These are phyloP conservation scores for Discoglossus pictus DNA, from an alignment of 2,797 vertebrate genomes.

Conservation along the genomic window DNA sequence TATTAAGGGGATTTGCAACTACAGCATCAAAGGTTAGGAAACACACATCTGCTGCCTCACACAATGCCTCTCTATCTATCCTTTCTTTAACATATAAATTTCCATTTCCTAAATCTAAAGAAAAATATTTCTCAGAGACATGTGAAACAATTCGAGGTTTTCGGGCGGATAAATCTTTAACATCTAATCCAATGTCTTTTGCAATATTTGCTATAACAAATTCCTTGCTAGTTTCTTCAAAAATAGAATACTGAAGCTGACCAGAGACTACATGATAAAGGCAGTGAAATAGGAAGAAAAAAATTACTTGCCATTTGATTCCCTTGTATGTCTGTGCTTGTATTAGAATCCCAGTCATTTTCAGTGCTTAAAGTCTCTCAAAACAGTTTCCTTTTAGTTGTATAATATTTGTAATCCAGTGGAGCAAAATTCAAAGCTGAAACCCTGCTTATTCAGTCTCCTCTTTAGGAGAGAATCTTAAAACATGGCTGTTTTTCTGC, in stretches of 20 bases:
- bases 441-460: background rate
- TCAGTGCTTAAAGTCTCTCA: background rate
- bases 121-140: conserved; percentile 65
- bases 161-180: conserved; percentile 58
- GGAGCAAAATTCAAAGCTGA: background rate
- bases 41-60: conserved; percentile 61
- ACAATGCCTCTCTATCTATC: conserved; percentile 73
- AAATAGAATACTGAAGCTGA: conserved; percentile 74
- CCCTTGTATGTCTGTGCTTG: background rate
- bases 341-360: background rate
- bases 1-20: conserved; percentile 72
- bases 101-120: conserved; percentile 70
- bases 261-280: conserved; percentile 57
- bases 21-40: conserved; percentile 71
- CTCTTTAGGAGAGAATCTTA: background rate
- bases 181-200: conserved; percentile 72
- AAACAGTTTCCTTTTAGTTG: too few species aligned
- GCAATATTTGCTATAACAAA: conserved; percentile 75
- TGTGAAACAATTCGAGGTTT: conserved; percentile 69
- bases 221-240: conserved; percentile 70
- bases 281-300: conserved; percentile 51
- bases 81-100: conserved; percentile 63
- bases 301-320: conserved; percentile 5
- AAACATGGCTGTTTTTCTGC: background rate
- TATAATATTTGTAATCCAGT: conserved; percentile 8